Evolutionary conservation across 2,888 invertebrate genomes (phyloP), one percentile per base, ranked within the genome.

Genomic region (Erynnis tages): DNA sequence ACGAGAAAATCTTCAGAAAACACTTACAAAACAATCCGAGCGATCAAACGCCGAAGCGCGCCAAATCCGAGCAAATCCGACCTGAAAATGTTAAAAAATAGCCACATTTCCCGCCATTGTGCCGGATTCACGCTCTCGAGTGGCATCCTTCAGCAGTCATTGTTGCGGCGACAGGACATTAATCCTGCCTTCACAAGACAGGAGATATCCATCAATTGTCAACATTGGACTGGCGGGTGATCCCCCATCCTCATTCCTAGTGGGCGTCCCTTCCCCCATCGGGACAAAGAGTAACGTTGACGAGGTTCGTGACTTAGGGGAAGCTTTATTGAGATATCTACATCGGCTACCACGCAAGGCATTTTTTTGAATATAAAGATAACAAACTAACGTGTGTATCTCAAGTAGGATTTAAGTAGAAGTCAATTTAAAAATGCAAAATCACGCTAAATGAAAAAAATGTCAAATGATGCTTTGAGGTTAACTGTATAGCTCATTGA

Each of bases 151-250:
- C 74, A 76, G 70, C 70, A 71, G 70, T 75, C 75, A 85, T 85
- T 86, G 85, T 84, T 70, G 67, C 69, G 55, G 66, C 65, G 71
- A 73, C 75, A 73, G 76, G 69, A 72, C 86, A 89, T 89, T 88
- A 89, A 88, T 89, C 87, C 85, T 82, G 84, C 81, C 87, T 86
- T 83, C 84, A 75, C 76, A 78, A 85, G 87, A 87, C 86, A 83
- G 82, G 84, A 82, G 84, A 85, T 83, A 88, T 88, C 88, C 88
- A 89, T 89, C 88, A 89, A 85, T 86, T 88, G 88, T 89, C 88
- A 88, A 89, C 88, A 87, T 81, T 82, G 86, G 83, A 83, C 82
- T 79, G 80, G 73, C 69, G 72, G 76, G 67, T 67, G 54, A 61
- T 65, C 63, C 65, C 71, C 73, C 73, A 66, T 58, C 67, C 16